Evolutionary conservation across 2,797 vertebrate species (phyloP).

Genomic region (Orientallactaga sibirica): DNA sequence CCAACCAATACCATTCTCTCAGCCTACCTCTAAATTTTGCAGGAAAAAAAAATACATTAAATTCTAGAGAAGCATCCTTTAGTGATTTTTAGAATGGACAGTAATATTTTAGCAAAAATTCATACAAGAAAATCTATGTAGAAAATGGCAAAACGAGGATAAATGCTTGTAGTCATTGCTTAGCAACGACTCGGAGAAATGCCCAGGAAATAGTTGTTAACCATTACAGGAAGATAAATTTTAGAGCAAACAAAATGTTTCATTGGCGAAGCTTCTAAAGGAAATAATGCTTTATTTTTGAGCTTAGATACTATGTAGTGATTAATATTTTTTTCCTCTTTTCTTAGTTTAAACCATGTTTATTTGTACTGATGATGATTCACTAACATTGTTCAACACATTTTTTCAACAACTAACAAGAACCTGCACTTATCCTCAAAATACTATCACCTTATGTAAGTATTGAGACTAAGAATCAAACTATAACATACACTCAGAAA

Average conservation of each 20-base stretch:
- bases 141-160: conserved; percentile 60
- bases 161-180: conserved; percentile 46
- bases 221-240: conserved; percentile 67
- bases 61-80: conserved; percentile 12
- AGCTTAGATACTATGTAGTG: neutral
- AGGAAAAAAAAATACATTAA: conserved; percentile 36
- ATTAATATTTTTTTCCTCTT: neutral
- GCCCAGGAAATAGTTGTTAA: conserved; percentile 61
- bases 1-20: conserved; percentile 60
- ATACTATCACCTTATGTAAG: neutral
- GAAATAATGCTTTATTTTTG: conserved; percentile 42
- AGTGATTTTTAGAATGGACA: conserved; percentile 46
- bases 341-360: conserved; percentile 15
- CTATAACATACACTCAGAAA: conserved; percentile 14
- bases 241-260: conserved; percentile 52
- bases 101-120: conserved; percentile 32
- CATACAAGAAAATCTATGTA: conserved; percentile 49
- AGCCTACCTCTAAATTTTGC: neutral
- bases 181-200: conserved; percentile 66
- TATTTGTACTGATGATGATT: conserved; percentile 42
- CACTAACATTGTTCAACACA: neutral
- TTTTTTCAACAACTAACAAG: conserved; percentile 16
- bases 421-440: neutral
- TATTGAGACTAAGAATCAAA: conserved; percentile 8
- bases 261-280: conserved; percentile 56